Conservation (phyloP, 2,113 vertebrate genomes). For the Furnarius figulus region DNA sequence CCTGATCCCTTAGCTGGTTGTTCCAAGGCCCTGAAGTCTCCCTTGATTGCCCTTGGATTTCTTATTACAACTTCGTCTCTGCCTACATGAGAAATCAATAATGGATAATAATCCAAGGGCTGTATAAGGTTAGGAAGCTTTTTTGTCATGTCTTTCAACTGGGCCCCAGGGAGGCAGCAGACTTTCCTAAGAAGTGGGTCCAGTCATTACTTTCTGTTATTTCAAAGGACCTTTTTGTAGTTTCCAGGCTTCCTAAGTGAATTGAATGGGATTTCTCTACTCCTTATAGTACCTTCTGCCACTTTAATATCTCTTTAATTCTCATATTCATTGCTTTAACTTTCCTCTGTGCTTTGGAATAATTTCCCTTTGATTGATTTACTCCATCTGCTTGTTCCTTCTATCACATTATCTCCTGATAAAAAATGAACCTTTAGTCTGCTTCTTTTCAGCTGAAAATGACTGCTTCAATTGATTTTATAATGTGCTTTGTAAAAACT, state of each 20-base stretch:
- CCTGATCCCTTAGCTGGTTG: background rate
- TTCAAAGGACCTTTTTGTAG: background rate
- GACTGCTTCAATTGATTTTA: slow-evolving; percentile 52
- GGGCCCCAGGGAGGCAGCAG: background rate
- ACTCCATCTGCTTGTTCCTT: slow-evolving; percentile 12
- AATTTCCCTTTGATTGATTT: slow-evolving; percentile 39
- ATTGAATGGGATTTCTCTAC: background rate
- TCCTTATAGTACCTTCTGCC: background rate
- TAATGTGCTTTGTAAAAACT: slow-evolving; percentile 61
- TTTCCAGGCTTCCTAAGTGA: background rate
- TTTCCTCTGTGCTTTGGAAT: background rate
- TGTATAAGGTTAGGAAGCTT: background rate
- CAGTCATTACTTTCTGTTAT: background rate
- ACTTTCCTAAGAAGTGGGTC: background rate
- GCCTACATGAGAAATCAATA: background rate
- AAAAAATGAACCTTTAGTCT: background rate
- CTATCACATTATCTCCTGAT: background rate
- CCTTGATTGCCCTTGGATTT: background rate
- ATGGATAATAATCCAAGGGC: background rate
- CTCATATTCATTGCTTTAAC: background rate
- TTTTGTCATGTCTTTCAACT: background rate
- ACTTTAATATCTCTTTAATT: background rate
- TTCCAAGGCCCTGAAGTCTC: background rate
- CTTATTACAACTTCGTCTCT: background rate
- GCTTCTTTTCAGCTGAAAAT: slow-evolving; percentile 44